Evolutionary conservation across 2,888 invertebrate species (phyloP), one percentile per base, ranked within the genome.

Genomic region (Pseudococcus longispinus): DNA sequence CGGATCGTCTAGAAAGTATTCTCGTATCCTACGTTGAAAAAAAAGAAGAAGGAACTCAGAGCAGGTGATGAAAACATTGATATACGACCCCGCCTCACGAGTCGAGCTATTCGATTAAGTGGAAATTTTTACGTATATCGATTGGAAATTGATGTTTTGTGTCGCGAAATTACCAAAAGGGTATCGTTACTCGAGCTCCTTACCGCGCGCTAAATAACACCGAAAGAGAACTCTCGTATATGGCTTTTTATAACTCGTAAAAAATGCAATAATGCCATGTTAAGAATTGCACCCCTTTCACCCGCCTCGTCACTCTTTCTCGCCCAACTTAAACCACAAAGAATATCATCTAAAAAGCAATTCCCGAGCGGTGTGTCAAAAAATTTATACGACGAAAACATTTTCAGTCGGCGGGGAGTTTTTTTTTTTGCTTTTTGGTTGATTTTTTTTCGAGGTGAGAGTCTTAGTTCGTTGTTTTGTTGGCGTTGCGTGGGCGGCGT

Each of bases 311-410:
- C 60, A 23, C 23, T 9, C 6, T 20, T 20, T 60, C 70, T 15
- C 29, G 42, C 2, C 8, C 42, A 20, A 37, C 37, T 13, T 20
- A 42, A 80, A 42, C 77, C 77, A 42, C 77, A 80, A 80, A 80
- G 77, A 80, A 80, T 42, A 80, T 80, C 77, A 80, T 80, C 77
- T 80, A 80, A 80, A 80, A 80, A 80, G 77, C 77, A 80, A 80
- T 80, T 80, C 77, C 77, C 77, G 20, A 80, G 77, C 77, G 77
- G 20, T 80, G 77, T 80, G 77, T 80, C 77, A 80, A 80, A 80
- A 46, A 80, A 80, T 80, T n/a, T 80, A 80, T 80, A 80, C 77
- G 77, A 80, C 77, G 20, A 42, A 42, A 42, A 80, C 42, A 80
- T 80, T 42, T 65, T 18, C 60, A 60, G 42, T 80, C 77, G 42